These are phyloP conservation scores for Drosophila tripunctata DNA, from an alignment of 2,888 invertebrate species.

Conservation along the genomic window DNA sequence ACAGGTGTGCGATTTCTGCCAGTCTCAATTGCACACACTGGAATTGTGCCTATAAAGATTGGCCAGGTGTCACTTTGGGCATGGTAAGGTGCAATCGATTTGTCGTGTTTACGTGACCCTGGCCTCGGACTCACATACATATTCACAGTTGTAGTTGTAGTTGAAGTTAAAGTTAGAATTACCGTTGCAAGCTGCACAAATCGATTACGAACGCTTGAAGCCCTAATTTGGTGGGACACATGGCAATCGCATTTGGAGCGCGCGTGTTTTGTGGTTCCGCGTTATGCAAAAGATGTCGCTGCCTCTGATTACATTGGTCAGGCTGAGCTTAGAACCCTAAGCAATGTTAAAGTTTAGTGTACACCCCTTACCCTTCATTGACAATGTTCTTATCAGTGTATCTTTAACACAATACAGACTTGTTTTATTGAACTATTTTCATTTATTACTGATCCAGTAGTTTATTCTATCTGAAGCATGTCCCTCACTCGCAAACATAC, in stretches of 20 bases:
- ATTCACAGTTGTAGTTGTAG: background rate
- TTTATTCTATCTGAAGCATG: too few species aligned
- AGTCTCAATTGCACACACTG: constrained; percentile 18
- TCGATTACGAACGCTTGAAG: constrained; percentile 72
- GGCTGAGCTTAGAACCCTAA: constrained; percentile 33
- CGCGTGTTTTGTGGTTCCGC: constrained; percentile 69
- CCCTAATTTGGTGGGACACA: constrained; percentile 64
- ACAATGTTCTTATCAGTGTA: too few species aligned
- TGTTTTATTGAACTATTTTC: too few species aligned
- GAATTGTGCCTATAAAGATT: constrained; percentile 20
- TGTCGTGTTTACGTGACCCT: constrained; percentile 76
- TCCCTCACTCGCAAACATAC: too few species aligned
- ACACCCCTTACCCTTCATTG: too few species aligned
- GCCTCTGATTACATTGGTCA: constrained; percentile 64
- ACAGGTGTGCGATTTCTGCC: constrained; percentile 44
- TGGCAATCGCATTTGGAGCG: constrained; percentile 78
- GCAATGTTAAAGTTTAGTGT: background rate
- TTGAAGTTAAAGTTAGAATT: constrained; percentile 11
- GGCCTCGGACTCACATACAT: constrained; percentile 26
- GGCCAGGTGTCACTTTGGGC: constrained; percentile 67
- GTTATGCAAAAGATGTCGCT: constrained; percentile 45
- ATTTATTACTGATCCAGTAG: too few species aligned
- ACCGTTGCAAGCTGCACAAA: constrained; percentile 43
- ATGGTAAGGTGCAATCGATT: constrained; percentile 71
- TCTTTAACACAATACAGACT: too few species aligned